Percentiles rank a stretch among this genome's conserved stretches.
These are phyloP conservation scores for Microtus oregoni DNA, from an alignment of 2,113 vertebrate genomes.

Conservation along the genomic window DNA sequence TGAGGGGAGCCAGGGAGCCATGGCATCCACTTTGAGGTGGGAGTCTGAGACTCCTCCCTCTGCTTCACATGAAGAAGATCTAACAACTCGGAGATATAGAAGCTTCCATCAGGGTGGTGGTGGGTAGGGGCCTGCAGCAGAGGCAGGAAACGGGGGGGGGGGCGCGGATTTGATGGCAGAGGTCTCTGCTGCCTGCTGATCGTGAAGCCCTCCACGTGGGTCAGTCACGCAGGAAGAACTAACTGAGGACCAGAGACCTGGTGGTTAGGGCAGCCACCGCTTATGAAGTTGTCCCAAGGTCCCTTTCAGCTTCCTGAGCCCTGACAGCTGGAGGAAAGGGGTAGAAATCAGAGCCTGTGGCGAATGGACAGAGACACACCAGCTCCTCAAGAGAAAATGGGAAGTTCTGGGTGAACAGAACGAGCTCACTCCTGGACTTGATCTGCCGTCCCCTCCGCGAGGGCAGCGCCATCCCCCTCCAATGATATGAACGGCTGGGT, in stretches of 20 bases:
- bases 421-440: rapidly evolving
- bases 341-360: neutral
- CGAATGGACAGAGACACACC: neutral
- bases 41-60: neutral
- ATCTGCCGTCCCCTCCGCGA: rapidly evolving
- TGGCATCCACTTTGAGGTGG: neutral
- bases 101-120: neutral
- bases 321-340: rapidly evolving
- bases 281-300: rapidly evolving
- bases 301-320: neutral
- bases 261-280: too few relatives aligned
- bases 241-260: neutral
- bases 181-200: neutral
- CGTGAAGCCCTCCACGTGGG: rapidly evolving
- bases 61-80: neutral
- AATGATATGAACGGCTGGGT: slow-evolving; percentile 41
- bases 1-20: too few relatives aligned
- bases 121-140: rapidly evolving
- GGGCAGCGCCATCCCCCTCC: neutral
- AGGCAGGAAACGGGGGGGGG: neutral
- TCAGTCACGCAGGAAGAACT: neutral
- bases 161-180: neutral
- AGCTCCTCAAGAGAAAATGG: neutral
- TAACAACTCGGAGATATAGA: neutral
- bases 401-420: rapidly evolving